Percentiles rank a stretch among this genome's conserved stretches.
Evolutionary conservation across 2,888 invertebrate species (phyloP).

Genomic region (Cecidostiba fungosa): DNA sequence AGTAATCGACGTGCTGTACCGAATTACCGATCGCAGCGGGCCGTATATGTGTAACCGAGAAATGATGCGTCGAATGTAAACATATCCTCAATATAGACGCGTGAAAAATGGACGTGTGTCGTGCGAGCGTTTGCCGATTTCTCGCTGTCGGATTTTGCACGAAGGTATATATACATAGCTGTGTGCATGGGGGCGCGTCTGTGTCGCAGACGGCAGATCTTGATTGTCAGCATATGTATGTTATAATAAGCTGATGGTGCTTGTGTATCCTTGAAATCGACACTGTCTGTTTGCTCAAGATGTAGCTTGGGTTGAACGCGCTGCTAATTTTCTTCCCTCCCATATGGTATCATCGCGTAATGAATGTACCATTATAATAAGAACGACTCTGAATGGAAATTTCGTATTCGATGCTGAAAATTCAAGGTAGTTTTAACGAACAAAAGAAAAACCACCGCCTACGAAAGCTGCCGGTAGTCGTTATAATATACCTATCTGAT

Average conservation of each 20-base stretch:
- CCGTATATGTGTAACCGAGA: background rate
- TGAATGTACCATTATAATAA: too few species aligned
- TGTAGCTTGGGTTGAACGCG: background rate
- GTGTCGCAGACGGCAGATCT: background rate
- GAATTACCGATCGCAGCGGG: slow-evolving; percentile 13
- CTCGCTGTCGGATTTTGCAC: slow-evolving; percentile 24
- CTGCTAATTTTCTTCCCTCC: background rate
- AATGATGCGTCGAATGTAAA: slow-evolving; percentile 46
- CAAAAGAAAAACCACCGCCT: slow-evolving; percentile 3
- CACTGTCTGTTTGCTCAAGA: background rate
- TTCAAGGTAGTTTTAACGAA: background rate
- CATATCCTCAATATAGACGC: slow-evolving; percentile 31
- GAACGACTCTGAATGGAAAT: too few species aligned
- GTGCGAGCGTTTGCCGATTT: background rate
- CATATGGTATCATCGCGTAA: too few species aligned
- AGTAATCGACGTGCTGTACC: slow-evolving; percentile 1
- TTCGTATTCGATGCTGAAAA: too few species aligned
- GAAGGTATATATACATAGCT: background rate
- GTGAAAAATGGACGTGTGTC: slow-evolving; percentile 51
- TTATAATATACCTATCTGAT: background rate
- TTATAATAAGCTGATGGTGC: too few species aligned
- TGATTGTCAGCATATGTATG: slow-evolving; percentile 15
- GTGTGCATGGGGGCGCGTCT: background rate
- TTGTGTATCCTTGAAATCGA: background rate
- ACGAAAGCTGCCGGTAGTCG: slow-evolving; percentile 13